phyloP scores from a whole-genome alignment of 1,140 invertebrate species.

The Cydia amplana region DNA sequence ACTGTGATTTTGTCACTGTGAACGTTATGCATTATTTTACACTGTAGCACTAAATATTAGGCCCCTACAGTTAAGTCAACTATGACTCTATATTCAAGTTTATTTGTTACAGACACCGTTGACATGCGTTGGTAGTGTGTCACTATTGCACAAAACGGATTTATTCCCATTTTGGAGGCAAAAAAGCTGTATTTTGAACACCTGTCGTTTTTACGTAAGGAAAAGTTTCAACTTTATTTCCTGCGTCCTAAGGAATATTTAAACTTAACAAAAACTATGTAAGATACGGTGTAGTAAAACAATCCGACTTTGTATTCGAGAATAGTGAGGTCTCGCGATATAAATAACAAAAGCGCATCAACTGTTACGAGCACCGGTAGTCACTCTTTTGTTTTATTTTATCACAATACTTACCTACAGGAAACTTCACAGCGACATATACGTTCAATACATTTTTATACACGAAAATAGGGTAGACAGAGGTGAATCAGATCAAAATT shows the following conservation, averaged over 20 bases:
- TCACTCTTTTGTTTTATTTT: slow-evolving; percentile 8
- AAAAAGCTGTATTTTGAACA: slow-evolving; percentile 7
- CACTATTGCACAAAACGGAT: neutral
- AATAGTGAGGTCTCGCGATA: slow-evolving; percentile 2
- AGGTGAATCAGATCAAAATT: too few relatives aligned
- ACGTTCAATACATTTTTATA: neutral
- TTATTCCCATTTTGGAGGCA: slow-evolving; percentile 1
- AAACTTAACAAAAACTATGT: neutral
- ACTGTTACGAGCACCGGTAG: slow-evolving; percentile 15
- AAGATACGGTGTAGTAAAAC: neutral
- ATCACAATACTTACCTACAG: neutral
- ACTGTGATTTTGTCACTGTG: too few relatives aligned
- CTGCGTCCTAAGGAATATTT: neutral
- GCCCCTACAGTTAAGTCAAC: too few relatives aligned
- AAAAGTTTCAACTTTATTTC: neutral
- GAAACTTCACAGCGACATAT: neutral
- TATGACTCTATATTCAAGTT: neutral
- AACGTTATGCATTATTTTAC: too few relatives aligned
- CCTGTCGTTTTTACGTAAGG: neutral
- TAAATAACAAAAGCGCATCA: slow-evolving; percentile 24
- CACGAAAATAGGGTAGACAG: too few relatives aligned
- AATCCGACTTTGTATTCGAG: neutral
- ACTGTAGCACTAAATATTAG: too few relatives aligned
- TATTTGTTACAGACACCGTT: neutral
- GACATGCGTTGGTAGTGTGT: neutral